Percentiles rank a stretch among this genome's conserved stretches.
Evolutionary conservation across 2,797 vertebrate genomes (phyloP).

Genomic region (Prunella strophiata): DNA sequence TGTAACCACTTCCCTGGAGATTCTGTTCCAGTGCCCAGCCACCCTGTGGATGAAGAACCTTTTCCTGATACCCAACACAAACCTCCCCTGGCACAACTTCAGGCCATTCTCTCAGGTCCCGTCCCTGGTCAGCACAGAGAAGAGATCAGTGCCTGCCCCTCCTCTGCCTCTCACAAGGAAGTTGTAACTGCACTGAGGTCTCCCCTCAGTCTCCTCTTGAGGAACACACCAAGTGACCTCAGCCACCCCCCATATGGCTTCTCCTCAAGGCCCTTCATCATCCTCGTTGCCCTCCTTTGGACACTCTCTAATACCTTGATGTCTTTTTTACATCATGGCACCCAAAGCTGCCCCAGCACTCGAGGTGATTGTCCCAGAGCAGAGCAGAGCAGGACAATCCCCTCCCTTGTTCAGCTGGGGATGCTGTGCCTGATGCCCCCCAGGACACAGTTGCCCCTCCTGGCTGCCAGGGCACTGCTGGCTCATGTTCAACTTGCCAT

Average conservation of each 20-base stretch:
- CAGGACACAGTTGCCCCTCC: accelerated
- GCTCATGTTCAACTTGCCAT: not conserved
- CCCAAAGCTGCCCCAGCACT: not conserved
- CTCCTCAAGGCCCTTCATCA: not conserved
- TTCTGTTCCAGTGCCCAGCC: accelerated
- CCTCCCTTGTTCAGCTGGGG: accelerated
- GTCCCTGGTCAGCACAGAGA: not conserved
- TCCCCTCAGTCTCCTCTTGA: not conserved
- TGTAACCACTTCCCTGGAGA: not conserved
- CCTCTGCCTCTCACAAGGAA: not conserved
- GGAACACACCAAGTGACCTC: not conserved
- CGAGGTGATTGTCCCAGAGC: accelerated
- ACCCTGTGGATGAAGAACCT: not conserved
- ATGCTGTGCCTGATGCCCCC: not conserved
- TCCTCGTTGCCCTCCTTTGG: not conserved
- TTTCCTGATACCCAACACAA: not conserved
- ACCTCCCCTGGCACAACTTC: not conserved
- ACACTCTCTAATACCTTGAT: accelerated
- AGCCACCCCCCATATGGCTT: accelerated
- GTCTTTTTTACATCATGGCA: not conserved
- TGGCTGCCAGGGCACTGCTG: not conserved
- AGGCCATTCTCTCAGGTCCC: not conserved
- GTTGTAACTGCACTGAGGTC: not conserved
- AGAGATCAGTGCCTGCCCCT: not conserved
- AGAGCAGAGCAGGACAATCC: not conserved